Conservation (phyloP, 2,797 vertebrate genomes). For the Mionectes olivaceus region DNA sequence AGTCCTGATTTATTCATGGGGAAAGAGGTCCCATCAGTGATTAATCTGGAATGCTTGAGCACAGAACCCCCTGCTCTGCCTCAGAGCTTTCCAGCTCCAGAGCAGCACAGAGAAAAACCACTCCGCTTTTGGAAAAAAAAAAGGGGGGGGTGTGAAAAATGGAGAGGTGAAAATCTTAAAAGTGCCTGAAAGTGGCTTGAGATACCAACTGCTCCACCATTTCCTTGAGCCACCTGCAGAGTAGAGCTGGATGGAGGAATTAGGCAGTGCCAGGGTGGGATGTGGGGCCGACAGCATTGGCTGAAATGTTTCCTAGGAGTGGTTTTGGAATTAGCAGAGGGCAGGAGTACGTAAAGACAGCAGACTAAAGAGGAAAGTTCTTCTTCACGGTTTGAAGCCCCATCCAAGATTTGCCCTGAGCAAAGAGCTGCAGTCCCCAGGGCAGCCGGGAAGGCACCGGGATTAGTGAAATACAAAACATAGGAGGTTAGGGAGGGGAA, state of each 20-base stretch:
- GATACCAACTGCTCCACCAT: background rate
- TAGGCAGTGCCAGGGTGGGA: background rate
- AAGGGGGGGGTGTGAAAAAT: background rate
- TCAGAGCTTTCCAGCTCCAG: background rate
- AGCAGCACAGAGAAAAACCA: background rate
- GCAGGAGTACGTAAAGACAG: background rate
- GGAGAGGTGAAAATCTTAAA: background rate
- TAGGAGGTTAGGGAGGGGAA: background rate
- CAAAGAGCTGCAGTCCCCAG: background rate
- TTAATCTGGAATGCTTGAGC: background rate
- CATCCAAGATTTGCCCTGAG: background rate
- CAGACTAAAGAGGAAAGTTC: background rate
- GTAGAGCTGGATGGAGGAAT: background rate
- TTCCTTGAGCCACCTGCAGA: background rate
- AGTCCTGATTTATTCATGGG: background rate
- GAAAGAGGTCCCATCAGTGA: background rate
- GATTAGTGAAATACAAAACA: background rate
- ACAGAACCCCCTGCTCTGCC: background rate
- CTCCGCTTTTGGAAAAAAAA: background rate
- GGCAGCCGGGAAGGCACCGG: background rate
- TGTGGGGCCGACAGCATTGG: background rate
- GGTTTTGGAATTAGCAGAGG: background rate
- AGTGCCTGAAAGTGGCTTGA: background rate
- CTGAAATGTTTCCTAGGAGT: background rate
- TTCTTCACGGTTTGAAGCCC: background rate